Evolutionary conservation across 2,888 invertebrate genomes (phyloP).

Genomic region (Drepanosiphum platanoidis): DNA sequence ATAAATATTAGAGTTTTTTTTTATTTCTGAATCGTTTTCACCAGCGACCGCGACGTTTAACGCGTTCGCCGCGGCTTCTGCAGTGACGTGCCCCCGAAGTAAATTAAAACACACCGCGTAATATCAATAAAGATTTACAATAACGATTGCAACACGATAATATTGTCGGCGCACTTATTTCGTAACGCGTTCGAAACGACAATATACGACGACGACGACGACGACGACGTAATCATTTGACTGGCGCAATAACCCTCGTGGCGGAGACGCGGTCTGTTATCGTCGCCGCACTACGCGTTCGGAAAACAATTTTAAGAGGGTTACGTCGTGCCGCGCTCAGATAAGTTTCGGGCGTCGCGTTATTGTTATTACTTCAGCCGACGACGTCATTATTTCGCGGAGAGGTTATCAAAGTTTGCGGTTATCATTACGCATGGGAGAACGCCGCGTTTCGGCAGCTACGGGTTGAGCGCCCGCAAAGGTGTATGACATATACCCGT

Average conservation of each 20-base stretch:
- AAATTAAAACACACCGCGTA: too few species aligned
- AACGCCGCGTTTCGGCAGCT: conserved; percentile 5
- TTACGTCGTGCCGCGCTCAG: conserved; percentile 4
- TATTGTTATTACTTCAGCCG: conserved; percentile 33
- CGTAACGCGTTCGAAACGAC: neutral
- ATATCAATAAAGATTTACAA: too few species aligned
- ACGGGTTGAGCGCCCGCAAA: neutral
- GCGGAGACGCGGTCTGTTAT: conserved; percentile 2
- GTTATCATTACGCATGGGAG: conserved; percentile 34
- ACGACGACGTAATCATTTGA: neutral
- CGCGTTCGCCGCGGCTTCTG: too few species aligned
- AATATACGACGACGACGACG: too few species aligned
- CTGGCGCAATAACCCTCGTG: neutral
- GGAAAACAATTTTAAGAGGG: conserved; percentile 37
- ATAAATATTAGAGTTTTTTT: too few species aligned
- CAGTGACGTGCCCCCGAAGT: too few species aligned
- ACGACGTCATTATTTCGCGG: conserved; percentile 48
- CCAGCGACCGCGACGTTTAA: too few species aligned
- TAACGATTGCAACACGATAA: too few species aligned
- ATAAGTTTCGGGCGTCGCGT: conserved; percentile 30
- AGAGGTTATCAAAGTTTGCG: conserved; percentile 49
- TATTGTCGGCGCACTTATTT: neutral
- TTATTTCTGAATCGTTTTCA: too few species aligned
- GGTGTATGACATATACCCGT: too few species aligned
- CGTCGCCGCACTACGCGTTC: neutral